Percentiles rank a stretch among this genome's conserved stretches.
Evolutionary conservation across 2,113 vertebrate genomes (phyloP).

Genomic region (Amphiprion ocellaris): DNA sequence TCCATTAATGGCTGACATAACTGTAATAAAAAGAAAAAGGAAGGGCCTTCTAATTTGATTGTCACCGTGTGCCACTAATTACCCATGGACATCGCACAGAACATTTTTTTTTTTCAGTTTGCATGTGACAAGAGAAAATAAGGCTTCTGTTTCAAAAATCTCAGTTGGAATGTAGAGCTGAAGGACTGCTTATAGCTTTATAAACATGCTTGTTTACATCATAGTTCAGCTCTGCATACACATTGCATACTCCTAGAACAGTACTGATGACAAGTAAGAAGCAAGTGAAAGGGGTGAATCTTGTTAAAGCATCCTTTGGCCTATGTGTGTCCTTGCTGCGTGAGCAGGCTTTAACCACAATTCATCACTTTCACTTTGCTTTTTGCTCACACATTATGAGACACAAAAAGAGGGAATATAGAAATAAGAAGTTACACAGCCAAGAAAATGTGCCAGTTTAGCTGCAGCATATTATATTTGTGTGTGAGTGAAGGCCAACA

Average conservation of each 20-base stretch:
- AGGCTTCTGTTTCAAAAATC: neutral
- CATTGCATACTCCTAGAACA: neutral
- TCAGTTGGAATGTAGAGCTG: neutral
- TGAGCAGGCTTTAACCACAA: slow-evolving; percentile 30
- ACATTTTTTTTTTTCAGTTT: neutral
- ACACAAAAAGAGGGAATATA: slow-evolving; percentile 23
- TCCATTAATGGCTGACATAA: slow-evolving; percentile 41
- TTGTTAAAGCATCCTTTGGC: slow-evolving; percentile 14
- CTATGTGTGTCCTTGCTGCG: neutral
- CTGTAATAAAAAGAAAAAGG: slow-evolving; percentile 20
- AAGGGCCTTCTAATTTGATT: slow-evolving; percentile 33
- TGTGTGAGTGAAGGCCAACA: too few relatives aligned
- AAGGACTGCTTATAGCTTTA: slow-evolving; percentile 5
- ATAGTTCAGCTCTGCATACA: slow-evolving; percentile 14
- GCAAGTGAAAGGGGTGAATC: slow-evolving; percentile 12
- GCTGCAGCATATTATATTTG: neutral
- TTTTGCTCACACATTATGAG: slow-evolving; percentile 22
- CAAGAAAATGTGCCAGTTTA: slow-evolving; percentile 21
- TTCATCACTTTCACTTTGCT: slow-evolving; percentile 39
- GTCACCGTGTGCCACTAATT: slow-evolving; percentile 32
- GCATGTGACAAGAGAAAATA: slow-evolving; percentile 3
- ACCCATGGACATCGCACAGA: slow-evolving; percentile 12
- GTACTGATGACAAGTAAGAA: slow-evolving; percentile 4
- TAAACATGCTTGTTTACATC: neutral
- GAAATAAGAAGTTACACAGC: slow-evolving; percentile 2